Conservation (phyloP, 2,888 invertebrate species). For the Penaeus monodon region DNA sequence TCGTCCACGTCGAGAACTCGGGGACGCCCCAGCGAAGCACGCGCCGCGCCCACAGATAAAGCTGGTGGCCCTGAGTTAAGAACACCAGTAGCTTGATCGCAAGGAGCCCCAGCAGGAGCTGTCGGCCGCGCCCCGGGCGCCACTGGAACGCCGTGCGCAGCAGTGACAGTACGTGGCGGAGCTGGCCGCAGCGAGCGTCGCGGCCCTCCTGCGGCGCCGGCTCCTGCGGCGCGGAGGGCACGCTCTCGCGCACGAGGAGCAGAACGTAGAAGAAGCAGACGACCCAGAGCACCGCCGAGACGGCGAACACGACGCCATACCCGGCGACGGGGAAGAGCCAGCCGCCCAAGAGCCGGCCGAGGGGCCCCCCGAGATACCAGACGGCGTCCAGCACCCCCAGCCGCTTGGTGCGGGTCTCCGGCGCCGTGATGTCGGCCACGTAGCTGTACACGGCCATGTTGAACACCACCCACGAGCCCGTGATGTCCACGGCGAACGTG, state of each 20-base stretch:
- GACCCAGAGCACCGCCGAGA: slow-evolving; percentile 66
- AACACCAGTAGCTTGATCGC: slow-evolving; percentile 40
- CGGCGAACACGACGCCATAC: slow-evolving; percentile 66
- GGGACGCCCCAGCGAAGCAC: slow-evolving; percentile 51
- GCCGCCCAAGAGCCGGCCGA: slow-evolving; percentile 67
- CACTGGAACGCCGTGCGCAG: slow-evolving; percentile 84
- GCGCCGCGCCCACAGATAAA: slow-evolving; percentile 55
- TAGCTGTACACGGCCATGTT: slow-evolving; percentile 68
- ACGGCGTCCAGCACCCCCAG: slow-evolving; percentile 75
- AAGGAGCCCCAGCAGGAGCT: slow-evolving; percentile 65
- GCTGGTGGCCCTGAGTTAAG: slow-evolving; percentile 49
- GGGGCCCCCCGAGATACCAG: slow-evolving; percentile 68
- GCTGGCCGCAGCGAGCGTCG: slow-evolving; percentile 69
- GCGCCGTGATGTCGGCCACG: slow-evolving; percentile 69
- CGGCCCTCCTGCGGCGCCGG: slow-evolving; percentile 64
- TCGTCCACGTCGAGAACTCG: slow-evolving; percentile 47
- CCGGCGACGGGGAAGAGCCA: slow-evolving; percentile 64
- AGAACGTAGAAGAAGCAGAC: slow-evolving; percentile 65
- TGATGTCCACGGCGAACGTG: slow-evolving; percentile 69
- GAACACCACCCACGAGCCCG: slow-evolving; percentile 73
- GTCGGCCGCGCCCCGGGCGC: slow-evolving; percentile 73
- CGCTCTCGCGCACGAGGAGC: slow-evolving; percentile 66
- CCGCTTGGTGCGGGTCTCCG: slow-evolving; percentile 76
- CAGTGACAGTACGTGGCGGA: slow-evolving; percentile 82
- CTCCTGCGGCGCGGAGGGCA: not conserved